Percentiles rank a stretch among this genome's conserved stretches.
phyloP scores from a whole-genome alignment of 2,888 invertebrate genomes.

The Eretmocerus hayati region DNA sequence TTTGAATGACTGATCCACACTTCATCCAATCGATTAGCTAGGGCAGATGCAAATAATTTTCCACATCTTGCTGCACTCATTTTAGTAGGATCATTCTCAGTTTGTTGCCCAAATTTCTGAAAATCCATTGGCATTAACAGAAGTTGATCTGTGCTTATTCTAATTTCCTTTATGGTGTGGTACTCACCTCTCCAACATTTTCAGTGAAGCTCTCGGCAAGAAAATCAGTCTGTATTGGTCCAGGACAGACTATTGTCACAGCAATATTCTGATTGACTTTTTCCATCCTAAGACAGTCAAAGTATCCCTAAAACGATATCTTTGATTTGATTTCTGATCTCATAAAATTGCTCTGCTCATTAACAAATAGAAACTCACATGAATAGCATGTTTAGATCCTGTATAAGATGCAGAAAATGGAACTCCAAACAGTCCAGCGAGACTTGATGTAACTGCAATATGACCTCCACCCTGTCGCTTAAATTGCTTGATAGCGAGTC shows the following conservation, averaged over 20 bases:
- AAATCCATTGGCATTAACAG: too few species aligned
- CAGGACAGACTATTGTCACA: constrained; percentile 68
- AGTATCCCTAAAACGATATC: constrained; percentile 59
- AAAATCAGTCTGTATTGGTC: constrained; percentile 67
- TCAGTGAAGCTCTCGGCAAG: constrained; percentile 63
- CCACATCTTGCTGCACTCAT: constrained; percentile 56
- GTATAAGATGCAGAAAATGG: constrained; percentile 66
- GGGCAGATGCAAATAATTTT: constrained; percentile 52
- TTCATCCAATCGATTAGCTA: constrained; percentile 56
- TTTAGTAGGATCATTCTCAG: constrained; percentile 48
- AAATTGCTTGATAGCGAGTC: constrained; percentile 64
- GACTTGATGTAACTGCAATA: constrained; percentile 67
- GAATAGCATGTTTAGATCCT: constrained; percentile 69
- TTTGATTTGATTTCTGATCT: not conserved
- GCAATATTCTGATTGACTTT: constrained; percentile 54
- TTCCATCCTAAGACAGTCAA: constrained; percentile 58
- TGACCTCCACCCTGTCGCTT: constrained; percentile 54
- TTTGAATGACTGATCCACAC: constrained; percentile 58
- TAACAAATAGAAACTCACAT: constrained; percentile 50
- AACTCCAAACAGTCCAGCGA: constrained; percentile 62
- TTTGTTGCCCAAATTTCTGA: constrained; percentile 44
- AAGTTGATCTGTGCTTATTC: too few species aligned
- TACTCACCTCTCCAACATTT: constrained; percentile 52
- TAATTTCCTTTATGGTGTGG: too few species aligned
- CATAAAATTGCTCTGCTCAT: constrained; percentile 3